These are phyloP conservation scores for Ophion obscuratus DNA, from an alignment of 2,888 invertebrate genomes.

Conservation along the genomic window DNA sequence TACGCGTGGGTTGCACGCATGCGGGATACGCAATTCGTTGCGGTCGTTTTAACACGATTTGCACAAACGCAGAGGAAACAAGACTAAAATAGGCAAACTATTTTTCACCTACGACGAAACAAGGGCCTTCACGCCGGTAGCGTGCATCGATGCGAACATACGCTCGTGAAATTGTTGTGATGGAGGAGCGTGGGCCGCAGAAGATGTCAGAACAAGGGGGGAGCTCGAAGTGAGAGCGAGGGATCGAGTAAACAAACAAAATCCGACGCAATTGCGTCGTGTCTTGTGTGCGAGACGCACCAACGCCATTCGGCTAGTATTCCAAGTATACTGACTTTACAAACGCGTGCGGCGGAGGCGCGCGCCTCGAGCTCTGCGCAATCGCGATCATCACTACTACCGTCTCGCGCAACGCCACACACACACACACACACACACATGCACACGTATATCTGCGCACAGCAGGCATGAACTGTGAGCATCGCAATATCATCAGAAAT, in stretches of 20 bases:
- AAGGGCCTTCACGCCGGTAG: too few relatives aligned
- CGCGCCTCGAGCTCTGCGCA: conserved; percentile 53
- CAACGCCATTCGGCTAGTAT: conserved; percentile 18
- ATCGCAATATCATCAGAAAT: conserved; percentile 36
- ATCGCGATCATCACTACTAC: conserved; percentile 63
- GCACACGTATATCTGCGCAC: neutral
- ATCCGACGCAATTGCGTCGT: conserved; percentile 56
- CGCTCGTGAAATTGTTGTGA: neutral
- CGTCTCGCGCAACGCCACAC: conserved; percentile 14
- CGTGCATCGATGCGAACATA: neutral
- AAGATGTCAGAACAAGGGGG: neutral
- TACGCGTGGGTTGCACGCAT: neutral
- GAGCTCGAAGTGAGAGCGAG: conserved; percentile 2
- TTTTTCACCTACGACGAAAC: neutral
- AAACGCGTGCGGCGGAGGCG: conserved; percentile 32
- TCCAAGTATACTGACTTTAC: conserved; percentile 33
- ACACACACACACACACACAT: neutral
- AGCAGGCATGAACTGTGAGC: conserved; percentile 7
- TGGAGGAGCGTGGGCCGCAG: neutral
- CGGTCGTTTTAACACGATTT: conserved; percentile 52
- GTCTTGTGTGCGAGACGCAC: conserved; percentile 46
- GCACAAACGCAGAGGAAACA: neutral
- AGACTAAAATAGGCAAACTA: neutral
- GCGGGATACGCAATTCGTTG: conserved; percentile 11
- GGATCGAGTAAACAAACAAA: conserved; percentile 8